Evolutionary conservation across 2,888 invertebrate genomes (phyloP).

Genomic region (Platerodrilus igneus): DNA sequence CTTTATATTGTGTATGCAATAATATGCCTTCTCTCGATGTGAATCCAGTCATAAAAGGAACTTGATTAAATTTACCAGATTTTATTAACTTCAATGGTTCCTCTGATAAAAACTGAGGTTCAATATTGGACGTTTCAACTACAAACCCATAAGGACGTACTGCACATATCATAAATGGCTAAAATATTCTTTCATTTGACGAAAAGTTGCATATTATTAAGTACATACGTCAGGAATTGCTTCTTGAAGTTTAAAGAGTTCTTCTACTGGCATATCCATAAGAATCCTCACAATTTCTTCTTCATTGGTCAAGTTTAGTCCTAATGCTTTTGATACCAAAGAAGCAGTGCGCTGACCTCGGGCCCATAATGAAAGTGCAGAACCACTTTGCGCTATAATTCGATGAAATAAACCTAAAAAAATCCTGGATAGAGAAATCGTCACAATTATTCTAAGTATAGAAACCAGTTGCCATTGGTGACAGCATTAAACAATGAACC

Average conservation of each 20-base stretch:
- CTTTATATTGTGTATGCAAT: constrained; percentile 24
- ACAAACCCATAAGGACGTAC: constrained; percentile 24
- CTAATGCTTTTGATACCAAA: constrained; percentile 28
- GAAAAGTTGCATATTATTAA: neutral
- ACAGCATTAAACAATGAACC: constrained; percentile 50
- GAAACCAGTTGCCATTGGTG: constrained; percentile 47
- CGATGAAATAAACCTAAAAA: constrained; percentile 37
- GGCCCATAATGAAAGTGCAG: constrained; percentile 37
- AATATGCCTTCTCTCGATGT: constrained; percentile 35
- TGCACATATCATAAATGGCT: constrained; percentile 15
- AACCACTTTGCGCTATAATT: constrained; percentile 42
- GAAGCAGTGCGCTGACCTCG: constrained; percentile 36
- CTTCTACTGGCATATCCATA: constrained; percentile 22
- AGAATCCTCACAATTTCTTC: constrained; percentile 42
- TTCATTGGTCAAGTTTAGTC: constrained; percentile 30
- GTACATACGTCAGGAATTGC: constrained; percentile 23
- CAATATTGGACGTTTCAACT: constrained; percentile 27
- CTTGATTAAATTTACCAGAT: constrained; percentile 31
- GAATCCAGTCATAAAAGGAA: constrained; percentile 35
- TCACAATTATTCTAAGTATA: neutral
- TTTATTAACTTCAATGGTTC: constrained; percentile 30
- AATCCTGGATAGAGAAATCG: neutral
- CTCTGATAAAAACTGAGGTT: constrained; percentile 30
- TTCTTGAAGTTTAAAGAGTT: constrained; percentile 20
- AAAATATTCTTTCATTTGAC: neutral